Percentiles rank a stretch among this genome's conserved stretches.
These are phyloP conservation scores for Cephus rjabovi DNA, from an alignment of 2,888 invertebrate species.

Conservation along the genomic window DNA sequence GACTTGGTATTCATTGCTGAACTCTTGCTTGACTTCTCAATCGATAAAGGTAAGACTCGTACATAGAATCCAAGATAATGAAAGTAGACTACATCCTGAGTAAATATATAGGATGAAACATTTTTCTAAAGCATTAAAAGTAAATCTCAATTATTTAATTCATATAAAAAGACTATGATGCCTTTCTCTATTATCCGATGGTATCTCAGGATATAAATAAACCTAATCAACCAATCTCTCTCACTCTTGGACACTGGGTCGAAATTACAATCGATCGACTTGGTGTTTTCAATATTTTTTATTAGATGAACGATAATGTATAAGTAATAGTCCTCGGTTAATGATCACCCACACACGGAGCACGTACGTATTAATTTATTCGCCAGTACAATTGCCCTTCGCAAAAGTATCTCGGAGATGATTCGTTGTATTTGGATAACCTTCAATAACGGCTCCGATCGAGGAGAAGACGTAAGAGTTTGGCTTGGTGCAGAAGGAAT, in stretches of 20 bases:
- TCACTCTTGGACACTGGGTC: not conserved
- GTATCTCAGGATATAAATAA: not conserved
- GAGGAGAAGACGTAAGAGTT: not conserved
- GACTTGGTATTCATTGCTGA: not conserved
- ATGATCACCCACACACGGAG: constrained; percentile 1
- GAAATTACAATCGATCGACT: not conserved
- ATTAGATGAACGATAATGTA: constrained; percentile 59
- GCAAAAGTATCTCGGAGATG: not conserved
- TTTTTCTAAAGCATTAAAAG: not conserved
- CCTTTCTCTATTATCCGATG: not conserved
- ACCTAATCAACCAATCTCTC: not conserved
- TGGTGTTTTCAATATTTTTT: constrained; percentile 50
- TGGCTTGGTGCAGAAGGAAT: constrained; percentile 1
- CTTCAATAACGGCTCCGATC: not conserved
- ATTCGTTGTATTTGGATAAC: not conserved
- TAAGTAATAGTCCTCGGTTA: constrained; percentile 18
- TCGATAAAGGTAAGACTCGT: not conserved
- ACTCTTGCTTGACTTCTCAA: not conserved
- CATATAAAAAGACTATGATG: not conserved
- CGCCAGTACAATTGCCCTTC: not conserved
- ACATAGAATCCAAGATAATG: not conserved
- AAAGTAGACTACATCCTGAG: not conserved
- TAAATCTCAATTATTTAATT: not conserved
- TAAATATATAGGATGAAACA: not conserved
- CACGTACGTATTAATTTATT: not conserved